Evolutionary conservation across 2,888 invertebrate genomes (phyloP).

Genomic region (Athripsodes cinereus): DNA sequence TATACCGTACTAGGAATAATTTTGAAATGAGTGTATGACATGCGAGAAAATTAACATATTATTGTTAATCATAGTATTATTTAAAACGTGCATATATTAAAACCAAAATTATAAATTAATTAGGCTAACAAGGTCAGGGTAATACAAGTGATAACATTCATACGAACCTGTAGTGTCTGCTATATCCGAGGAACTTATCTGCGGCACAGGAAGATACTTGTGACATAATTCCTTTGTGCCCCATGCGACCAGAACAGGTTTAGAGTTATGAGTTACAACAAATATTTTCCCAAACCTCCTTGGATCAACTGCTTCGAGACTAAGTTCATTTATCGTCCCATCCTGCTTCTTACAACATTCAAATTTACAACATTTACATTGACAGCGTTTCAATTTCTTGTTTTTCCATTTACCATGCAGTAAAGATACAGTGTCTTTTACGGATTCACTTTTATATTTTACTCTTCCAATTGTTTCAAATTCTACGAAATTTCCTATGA

Average conservation of each 20-base stretch:
- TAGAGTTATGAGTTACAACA: slow-evolving; percentile 57
- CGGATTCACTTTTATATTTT: slow-evolving; percentile 30
- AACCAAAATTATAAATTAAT: too few relatives aligned
- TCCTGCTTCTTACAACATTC: neutral
- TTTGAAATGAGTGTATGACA: too few relatives aligned
- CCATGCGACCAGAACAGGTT: slow-evolving; percentile 45
- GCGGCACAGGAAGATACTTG: slow-evolving; percentile 34
- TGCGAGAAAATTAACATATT: too few relatives aligned
- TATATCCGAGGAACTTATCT: slow-evolving; percentile 37
- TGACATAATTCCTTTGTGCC: slow-evolving; percentile 7
- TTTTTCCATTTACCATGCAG: slow-evolving; percentile 24
- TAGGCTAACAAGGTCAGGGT: too few relatives aligned
- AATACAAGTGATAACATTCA: too few relatives aligned
- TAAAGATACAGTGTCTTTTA: slow-evolving; percentile 28
- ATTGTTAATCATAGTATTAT: too few relatives aligned
- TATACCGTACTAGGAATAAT: too few relatives aligned
- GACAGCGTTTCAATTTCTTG: neutral
- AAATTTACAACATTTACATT: neutral
- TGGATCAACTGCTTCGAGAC: neutral
- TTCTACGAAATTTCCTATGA: slow-evolving; percentile 54
- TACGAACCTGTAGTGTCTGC: slow-evolving; percentile 46
- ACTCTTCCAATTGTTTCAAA: slow-evolving; percentile 40
- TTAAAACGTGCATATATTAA: too few relatives aligned
- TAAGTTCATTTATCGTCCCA: too few relatives aligned
- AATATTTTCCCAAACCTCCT: slow-evolving; percentile 41